phyloP scores from a whole-genome alignment of 1,140 invertebrate species.

The Drosophila tani region DNA sequence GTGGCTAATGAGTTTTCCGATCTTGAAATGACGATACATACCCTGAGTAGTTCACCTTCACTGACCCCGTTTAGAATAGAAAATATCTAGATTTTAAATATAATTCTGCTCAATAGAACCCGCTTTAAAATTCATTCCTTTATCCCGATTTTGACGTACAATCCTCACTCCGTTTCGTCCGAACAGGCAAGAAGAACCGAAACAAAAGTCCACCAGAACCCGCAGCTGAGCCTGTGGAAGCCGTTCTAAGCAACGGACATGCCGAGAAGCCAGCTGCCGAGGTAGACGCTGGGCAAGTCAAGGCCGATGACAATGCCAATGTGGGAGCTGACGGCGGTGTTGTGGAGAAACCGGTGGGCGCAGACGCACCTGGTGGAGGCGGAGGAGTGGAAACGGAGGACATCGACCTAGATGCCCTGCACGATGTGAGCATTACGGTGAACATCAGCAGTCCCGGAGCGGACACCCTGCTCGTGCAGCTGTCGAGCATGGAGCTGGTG shows the following conservation, averaged over 20 bases:
- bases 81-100: neutral
- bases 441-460: conserved; percentile 95
- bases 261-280: conserved; percentile 35
- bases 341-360: conserved; percentile 1
- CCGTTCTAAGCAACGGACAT: conserved; percentile 65
- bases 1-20: no score
- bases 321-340: conserved; percentile 32
- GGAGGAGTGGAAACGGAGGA: conserved; percentile 47
- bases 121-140: neutral
- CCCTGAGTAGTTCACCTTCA: neutral
- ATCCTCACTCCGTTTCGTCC: neutral
- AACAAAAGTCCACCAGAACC: conserved; percentile 68
- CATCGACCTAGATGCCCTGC: conserved; percentile 93
- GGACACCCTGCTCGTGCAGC: conserved; percentile 94
- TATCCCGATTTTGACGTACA: conserved; percentile 1
- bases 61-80: neutral
- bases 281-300: conserved; percentile 6
- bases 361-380: neutral
- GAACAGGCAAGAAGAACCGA: conserved; percentile 71
- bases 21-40: neutral
- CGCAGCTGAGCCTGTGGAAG: conserved; percentile 17
- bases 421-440: conserved; percentile 96
- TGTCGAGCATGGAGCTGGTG: conserved; percentile 98
- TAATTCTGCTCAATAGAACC: neutral
- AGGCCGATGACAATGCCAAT: conserved; percentile 69